Evolutionary conservation across 2,888 invertebrate species (phyloP).

Genomic region (Glyphotaelius pellucidus): DNA sequence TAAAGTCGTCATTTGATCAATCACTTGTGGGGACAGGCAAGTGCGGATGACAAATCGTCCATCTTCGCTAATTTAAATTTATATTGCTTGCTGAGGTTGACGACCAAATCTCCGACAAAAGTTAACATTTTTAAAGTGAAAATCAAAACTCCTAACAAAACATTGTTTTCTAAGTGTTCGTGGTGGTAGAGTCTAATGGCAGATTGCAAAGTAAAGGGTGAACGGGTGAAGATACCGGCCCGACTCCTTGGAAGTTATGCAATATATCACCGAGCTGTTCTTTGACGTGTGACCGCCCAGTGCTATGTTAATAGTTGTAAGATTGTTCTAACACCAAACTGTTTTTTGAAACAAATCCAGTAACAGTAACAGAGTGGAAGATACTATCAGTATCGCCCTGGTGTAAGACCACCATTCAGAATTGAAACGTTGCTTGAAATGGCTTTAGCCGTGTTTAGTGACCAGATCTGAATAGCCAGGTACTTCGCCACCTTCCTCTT

Average conservation of each 20-base stretch:
- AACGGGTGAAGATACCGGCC: not conserved
- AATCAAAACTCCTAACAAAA: not conserved
- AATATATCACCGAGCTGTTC: not conserved
- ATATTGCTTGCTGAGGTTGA: not conserved
- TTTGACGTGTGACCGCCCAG: not conserved
- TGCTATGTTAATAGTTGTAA: not conserved
- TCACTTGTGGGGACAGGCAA: not conserved
- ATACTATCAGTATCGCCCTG: too few species aligned
- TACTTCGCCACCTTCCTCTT: too few species aligned
- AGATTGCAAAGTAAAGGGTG: not conserved
- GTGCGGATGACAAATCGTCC: slow-evolving; percentile 2
- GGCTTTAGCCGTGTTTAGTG: too few species aligned
- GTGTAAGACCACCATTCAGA: too few species aligned
- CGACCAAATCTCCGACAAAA: not conserved
- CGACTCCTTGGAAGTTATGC: not conserved
- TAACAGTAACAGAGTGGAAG: too few species aligned
- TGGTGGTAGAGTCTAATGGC: not conserved
- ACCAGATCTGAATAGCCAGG: too few species aligned
- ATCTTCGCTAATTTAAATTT: slow-evolving; percentile 15
- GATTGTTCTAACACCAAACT: not conserved
- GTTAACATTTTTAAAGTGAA: not conserved
- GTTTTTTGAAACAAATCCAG: not conserved
- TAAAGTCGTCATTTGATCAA: slow-evolving; percentile 36
- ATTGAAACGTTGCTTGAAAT: too few species aligned
- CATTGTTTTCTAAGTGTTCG: not conserved